A percentile compares a stretch with the other conserved stretches of the same genome.
phyloP scores from a whole-genome alignment of 1,140 invertebrate species.

The Orchesella cincta region DNA sequence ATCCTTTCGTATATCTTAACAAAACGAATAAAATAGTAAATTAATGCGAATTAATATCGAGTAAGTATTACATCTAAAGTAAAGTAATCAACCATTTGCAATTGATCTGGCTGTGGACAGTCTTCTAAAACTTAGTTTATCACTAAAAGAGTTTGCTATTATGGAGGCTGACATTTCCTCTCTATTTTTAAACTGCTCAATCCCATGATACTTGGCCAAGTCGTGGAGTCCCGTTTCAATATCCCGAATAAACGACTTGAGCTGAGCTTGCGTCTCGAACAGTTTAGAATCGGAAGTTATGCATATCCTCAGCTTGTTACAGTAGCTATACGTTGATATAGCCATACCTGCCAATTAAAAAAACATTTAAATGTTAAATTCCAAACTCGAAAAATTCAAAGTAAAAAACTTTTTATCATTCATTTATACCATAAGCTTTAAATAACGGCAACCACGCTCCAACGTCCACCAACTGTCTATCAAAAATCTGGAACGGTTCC shows the following conservation, averaged over 20 bases:
- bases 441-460: slow-evolving; percentile 17
- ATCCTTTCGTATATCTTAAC: too few relatives aligned
- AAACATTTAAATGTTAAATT: not conserved
- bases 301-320: slow-evolving; percentile 11
- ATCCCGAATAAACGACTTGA: not conserved
- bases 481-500: not conserved
- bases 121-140: not conserved
- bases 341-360: slow-evolving; percentile 2
- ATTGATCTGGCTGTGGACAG: not conserved
- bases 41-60: too few relatives aligned
- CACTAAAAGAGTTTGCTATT: not conserved
- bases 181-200: not conserved
- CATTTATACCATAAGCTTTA: slow-evolving; percentile 9
- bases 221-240: not conserved
- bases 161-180: too few relatives aligned
- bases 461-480: slow-evolving; percentile 9
- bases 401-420: not conserved
- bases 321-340: slow-evolving; percentile 22
- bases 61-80: not conserved
- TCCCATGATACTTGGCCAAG: not conserved
- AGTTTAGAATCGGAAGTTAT: slow-evolving; percentile 1
- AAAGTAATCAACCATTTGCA: not conserved
- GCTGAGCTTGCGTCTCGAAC: not conserved
- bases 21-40: too few relatives aligned
- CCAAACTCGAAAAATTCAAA: not conserved